These are phyloP conservation scores for Drosophila siamana DNA, from an alignment of 2,888 invertebrate genomes.

Conservation along the genomic window DNA sequence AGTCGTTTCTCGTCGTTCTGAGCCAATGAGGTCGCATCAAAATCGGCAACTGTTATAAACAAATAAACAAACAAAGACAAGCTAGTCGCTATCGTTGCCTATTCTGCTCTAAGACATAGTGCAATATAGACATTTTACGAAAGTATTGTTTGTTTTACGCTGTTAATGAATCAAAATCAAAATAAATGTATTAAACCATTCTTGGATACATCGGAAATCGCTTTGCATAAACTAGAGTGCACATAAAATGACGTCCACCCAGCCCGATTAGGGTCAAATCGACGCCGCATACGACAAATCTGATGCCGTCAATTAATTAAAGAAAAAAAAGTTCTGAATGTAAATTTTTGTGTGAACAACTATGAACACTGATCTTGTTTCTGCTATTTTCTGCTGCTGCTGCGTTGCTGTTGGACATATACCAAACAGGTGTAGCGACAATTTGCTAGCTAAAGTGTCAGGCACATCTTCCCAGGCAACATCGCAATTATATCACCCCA, in stretches of 20 bases:
- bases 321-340: not conserved
- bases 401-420: constrained; percentile 50
- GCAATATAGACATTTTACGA: constrained; percentile 45
- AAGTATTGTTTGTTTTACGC: constrained; percentile 40
- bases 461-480: constrained; percentile 16
- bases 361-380: constrained; percentile 2
- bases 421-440: constrained; percentile 67
- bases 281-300: constrained; percentile 14
- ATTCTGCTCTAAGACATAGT: constrained; percentile 39
- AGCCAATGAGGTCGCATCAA: constrained; percentile 29
- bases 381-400: not conserved
- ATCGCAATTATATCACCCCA: constrained; percentile 44
- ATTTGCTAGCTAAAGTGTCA: constrained; percentile 31
- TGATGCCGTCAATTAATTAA: constrained; percentile 22
- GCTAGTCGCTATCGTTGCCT: constrained; percentile 50
- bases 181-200: constrained; percentile 48
- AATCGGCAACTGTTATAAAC: constrained; percentile 61
- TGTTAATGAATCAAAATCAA: constrained; percentile 33
- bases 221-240: constrained; percentile 1
- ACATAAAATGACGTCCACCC: not conserved
- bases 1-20: constrained; percentile 21
- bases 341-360: not conserved
- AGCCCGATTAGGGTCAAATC: not conserved
- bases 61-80: constrained; percentile 60
- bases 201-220: constrained; percentile 56